Base-by-base conservation (phyloP, 2,113 vertebrate species). In the Geococcyx californianus region DNA sequence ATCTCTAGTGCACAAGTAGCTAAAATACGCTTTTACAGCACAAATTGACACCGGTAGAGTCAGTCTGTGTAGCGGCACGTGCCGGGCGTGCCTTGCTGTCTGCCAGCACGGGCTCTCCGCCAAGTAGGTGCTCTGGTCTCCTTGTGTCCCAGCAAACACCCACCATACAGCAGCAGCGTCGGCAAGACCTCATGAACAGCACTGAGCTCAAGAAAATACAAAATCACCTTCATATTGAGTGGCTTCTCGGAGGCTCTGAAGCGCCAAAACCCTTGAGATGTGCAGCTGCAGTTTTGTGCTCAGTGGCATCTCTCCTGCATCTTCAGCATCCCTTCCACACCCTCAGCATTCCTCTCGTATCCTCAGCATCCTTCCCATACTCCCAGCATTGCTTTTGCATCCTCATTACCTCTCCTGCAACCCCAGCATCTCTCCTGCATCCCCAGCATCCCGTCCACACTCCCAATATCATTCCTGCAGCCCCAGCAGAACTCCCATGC, bases 231-330 rank as follows among this genome's bases (percentile, higher is more conserved):
- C 40, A 9, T 1, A 1, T 1, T 5, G 1, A 55, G 67, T 3
- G 2, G 54, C 31, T 8, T n/a, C 19, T 25, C 19, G 0, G 6
- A 24, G 52, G 13, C 11, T 59, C 47, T 16, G 26, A 16, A 6
- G 7, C 2, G 42, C 10, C 28, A 11, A 26, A 54, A 11, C 10
- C 12, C 34, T 16, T 0, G 1, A 47, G 78, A 17, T 0, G 2
- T 13, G 62, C 38, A 16, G 52, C 21, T 1, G 2, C 25, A 29
- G 69, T 45, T 72, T 20, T 18, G 52, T 24, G 59, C 59, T 55
- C 66, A 11, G 75, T 11, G 5, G 38, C 38, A 40, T 36, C 58
- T 16, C 40, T 55, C 16, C 38, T 4, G 2, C 13, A 21, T 16
- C 12, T 33, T 7, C 9, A 2, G 29, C 23, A n/a, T 19, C 40